phyloP scores from a whole-genome alignment of 1,140 invertebrate genomes.

The Plectrocnemia conspersa region DNA sequence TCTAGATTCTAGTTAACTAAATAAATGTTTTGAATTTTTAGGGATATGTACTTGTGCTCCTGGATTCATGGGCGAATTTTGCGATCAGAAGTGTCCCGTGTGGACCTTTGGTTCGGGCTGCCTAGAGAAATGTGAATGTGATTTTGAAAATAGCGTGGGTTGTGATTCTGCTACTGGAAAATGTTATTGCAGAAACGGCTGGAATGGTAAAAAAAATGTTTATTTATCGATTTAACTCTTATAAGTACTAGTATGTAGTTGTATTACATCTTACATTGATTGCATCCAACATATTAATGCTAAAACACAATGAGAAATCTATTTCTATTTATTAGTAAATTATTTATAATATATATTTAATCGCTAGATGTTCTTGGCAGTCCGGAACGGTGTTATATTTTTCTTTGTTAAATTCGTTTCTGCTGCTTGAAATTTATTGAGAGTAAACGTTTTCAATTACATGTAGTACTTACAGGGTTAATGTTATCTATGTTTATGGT shows the following conservation, averaged over 20 bases:
- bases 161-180: conserved; percentile 79
- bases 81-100: conserved; percentile 66
- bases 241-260: neutral
- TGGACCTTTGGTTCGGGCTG: conserved; percentile 72
- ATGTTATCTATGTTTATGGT: too few species aligned
- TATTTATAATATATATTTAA: neutral
- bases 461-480: too few species aligned
- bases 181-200: conserved; percentile 77
- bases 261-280: neutral
- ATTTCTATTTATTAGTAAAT: too few species aligned
- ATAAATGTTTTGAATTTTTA: conserved; percentile 40
- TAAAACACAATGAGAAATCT: too few species aligned
- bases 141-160: conserved; percentile 59
- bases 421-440: too few species aligned
- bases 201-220: conserved; percentile 59
- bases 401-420: too few species aligned
- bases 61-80: conserved; percentile 76
- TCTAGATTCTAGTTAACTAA: neutral
- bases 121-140: conserved; percentile 67
- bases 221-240: conserved; percentile 1
- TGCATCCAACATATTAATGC: neutral
- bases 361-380: too few species aligned
- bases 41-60: conserved; percentile 83
- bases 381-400: too few species aligned
- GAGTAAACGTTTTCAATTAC: too few species aligned